Percentiles rank a stretch among this genome's conserved stretches.
phyloP scores from a whole-genome alignment of 2,888 invertebrate species.

The Drosophila subquinaria region DNA sequence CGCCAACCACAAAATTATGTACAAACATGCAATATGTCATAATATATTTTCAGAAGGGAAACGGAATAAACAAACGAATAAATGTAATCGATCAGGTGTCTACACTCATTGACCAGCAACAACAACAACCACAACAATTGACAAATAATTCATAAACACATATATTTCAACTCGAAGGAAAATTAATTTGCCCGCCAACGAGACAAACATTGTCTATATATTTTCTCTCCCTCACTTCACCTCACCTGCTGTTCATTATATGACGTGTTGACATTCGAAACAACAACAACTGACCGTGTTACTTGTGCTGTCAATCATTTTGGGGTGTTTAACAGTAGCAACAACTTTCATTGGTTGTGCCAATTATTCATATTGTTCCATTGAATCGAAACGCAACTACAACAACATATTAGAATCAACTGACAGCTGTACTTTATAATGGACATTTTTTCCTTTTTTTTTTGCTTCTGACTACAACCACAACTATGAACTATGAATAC shows the following conservation, averaged over 20 bases:
- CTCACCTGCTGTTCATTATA: conserved; percentile 61
- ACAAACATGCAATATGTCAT: conserved; percentile 79
- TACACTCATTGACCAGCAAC: conserved; percentile 25
- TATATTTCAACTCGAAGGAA: conserved; percentile 72
- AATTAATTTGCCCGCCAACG: conserved; percentile 72
- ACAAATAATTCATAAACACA: conserved; percentile 81
- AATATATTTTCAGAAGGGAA: conserved; percentile 33
- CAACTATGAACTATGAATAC: conserved; percentile 2
- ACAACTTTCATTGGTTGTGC: conserved; percentile 66
- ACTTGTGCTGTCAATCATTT: conserved; percentile 68
- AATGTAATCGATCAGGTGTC: conserved; percentile 76
- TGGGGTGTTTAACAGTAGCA: conserved; percentile 57
- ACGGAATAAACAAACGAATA: conserved; percentile 9
- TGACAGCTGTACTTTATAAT: conserved; percentile 67
- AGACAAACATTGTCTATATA: conserved; percentile 30
- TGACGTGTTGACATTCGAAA: conserved; percentile 76
- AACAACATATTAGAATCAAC: conserved; percentile 11
- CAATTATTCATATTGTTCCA: conserved; percentile 80
- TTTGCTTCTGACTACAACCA: neutral
- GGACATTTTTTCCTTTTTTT: conserved; percentile 29
- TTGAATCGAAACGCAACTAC: conserved; percentile 47
- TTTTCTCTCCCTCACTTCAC: neutral
- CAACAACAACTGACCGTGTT: conserved; percentile 10
- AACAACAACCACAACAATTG: conserved; percentile 51
- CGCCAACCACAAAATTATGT: conserved; percentile 72